Evolutionary conservation across 2,113 vertebrate genomes (phyloP).

Genomic region (Gracilinanus agilis): DNA sequence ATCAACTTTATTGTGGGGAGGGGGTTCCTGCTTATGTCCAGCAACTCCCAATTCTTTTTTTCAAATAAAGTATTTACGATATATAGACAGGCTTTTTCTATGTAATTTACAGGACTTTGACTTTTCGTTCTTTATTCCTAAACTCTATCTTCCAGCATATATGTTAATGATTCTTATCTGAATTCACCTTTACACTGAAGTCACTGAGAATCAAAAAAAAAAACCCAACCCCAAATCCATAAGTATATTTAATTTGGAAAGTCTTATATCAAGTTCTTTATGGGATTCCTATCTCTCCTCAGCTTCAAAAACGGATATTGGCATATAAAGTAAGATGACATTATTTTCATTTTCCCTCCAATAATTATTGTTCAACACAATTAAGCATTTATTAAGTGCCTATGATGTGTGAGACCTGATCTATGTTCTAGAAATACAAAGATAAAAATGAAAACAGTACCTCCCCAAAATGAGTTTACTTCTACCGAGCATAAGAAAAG

Average conservation of each 20-base stretch:
- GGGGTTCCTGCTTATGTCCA: not conserved
- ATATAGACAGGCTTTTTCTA: not conserved
- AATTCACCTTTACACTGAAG: not conserved
- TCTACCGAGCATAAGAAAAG: conserved; percentile 2
- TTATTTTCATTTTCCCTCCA: no score
- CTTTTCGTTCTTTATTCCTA: not conserved
- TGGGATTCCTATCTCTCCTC: not conserved
- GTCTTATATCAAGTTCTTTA: not conserved
- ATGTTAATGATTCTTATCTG: not conserved
- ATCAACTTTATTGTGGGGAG: no score
- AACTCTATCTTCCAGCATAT: not conserved
- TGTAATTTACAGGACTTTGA: not conserved
- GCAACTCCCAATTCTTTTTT: not conserved
- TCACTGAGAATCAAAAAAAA: not conserved
- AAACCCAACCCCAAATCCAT: no score
- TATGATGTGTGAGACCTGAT: not conserved
- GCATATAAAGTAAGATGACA: conserved; percentile 19
- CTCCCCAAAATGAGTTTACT: conserved; percentile 6
- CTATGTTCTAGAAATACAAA: conserved; percentile 6
- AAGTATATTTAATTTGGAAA: not conserved
- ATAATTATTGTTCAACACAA: not conserved
- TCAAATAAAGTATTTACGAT: not conserved
- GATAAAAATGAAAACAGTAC: conserved; percentile 1
- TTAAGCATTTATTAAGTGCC: conserved; percentile 6
- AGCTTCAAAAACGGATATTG: conserved; percentile 28